Evolutionary conservation across 2,113 vertebrate genomes (phyloP).

Genomic region (Aegotheles bennettii): DNA sequence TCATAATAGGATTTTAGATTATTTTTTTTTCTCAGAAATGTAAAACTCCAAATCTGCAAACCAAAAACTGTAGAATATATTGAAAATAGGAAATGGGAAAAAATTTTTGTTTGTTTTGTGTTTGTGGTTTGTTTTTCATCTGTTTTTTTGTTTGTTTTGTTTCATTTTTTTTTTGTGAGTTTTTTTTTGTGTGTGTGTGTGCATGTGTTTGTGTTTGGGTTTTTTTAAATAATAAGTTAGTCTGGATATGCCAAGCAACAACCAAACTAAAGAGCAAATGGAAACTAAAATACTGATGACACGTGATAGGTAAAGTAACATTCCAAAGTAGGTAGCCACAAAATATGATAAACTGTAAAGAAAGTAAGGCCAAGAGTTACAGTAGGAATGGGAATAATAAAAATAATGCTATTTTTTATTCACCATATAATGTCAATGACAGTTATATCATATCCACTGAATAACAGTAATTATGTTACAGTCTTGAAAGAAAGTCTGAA

Average conservation of each 20-base stretch:
- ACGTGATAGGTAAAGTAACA: background rate
- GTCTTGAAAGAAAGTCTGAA: background rate
- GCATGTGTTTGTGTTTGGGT: too few species aligned
- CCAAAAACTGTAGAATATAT: background rate
- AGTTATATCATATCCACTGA: background rate
- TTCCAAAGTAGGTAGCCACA: background rate
- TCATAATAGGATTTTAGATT: background rate
- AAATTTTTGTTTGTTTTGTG: background rate
- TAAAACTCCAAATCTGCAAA: background rate
- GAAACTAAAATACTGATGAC: background rate
- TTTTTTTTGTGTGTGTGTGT: background rate
- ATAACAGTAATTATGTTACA: background rate
- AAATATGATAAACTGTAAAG: background rate
- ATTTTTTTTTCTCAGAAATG: background rate
- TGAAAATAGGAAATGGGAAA: background rate
- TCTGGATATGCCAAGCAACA: background rate
- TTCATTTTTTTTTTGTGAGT: too few species aligned
- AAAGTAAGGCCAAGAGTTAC: background rate
- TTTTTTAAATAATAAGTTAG: background rate
- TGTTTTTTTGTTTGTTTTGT: too few species aligned
- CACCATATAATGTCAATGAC: background rate
- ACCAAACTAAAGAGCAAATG: background rate
- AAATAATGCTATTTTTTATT: background rate
- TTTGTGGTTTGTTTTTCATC: too few species aligned
- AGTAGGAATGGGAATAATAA: background rate